Evolutionary conservation across 2,888 invertebrate species (phyloP).

Genomic region (Liodrosophila aerea): DNA sequence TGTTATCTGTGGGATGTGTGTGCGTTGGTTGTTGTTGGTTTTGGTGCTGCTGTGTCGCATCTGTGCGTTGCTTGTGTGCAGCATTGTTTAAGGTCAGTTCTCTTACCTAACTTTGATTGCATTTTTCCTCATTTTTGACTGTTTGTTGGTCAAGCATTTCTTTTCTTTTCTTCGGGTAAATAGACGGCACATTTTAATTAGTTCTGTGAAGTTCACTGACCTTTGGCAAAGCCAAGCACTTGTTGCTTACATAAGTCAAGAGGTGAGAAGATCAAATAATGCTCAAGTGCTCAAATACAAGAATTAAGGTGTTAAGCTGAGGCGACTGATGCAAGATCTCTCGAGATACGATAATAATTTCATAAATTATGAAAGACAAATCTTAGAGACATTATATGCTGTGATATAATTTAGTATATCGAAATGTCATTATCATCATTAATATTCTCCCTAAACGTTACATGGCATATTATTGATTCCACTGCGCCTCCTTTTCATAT

Average conservation of each 20-base stretch:
- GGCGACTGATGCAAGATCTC: too few species aligned
- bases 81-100: slow-evolving; percentile 77
- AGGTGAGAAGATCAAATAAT: slow-evolving; percentile 46
- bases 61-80: slow-evolving; percentile 56
- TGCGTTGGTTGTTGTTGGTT: slow-evolving; percentile 8
- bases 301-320: neutral
- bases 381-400: too few species aligned
- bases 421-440: too few species aligned
- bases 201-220: slow-evolving; percentile 34
- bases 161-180: slow-evolving; percentile 24
- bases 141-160: slow-evolving; percentile 50
- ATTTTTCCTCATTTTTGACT: slow-evolving; percentile 41
- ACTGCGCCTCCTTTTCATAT: too few species aligned
- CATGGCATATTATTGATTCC: too few species aligned
- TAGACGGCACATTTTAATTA: slow-evolving; percentile 43
- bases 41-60: slow-evolving; percentile 24
- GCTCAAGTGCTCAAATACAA: slow-evolving; percentile 14
- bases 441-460: too few species aligned
- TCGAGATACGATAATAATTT: too few species aligned
- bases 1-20: slow-evolving; percentile 11
- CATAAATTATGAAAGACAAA: too few species aligned
- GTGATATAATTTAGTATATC: too few species aligned
- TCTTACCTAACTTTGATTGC: slow-evolving; percentile 74
- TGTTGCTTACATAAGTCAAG: slow-evolving; percentile 27
- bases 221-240: slow-evolving; percentile 15